Evolutionary conservation across 2,888 invertebrate genomes (phyloP).

Genomic region (Plagodis dolabraria): DNA sequence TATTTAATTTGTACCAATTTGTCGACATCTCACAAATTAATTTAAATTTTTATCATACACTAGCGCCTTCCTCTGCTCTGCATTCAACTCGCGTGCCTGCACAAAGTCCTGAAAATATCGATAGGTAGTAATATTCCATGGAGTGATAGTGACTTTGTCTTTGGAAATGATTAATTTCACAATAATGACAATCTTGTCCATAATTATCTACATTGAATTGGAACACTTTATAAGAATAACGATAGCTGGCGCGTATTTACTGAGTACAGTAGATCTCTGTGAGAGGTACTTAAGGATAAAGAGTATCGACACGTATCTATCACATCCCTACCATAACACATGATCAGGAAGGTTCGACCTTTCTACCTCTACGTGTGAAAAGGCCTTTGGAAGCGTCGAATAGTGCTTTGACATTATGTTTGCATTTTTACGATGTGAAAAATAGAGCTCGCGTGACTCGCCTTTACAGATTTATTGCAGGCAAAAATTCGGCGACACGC

Average conservation of each 20-base stretch:
- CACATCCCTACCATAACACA: conserved; percentile 7
- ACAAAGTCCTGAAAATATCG: not conserved
- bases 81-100: no score
- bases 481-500: conserved; percentile 7
- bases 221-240: no score
- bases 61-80: no score
- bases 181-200: no score
- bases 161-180: no score
- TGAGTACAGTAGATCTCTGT: no score
- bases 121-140: not conserved
- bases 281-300: not conserved
- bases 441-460: conserved; percentile 51
- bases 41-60: no score
- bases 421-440: conserved; percentile 59
- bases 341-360: conserved; percentile 33
- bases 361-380: conserved; percentile 37
- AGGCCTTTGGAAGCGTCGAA: conserved; percentile 33
- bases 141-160: no score
- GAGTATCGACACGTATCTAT: not conserved
- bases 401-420: conserved; percentile 44
- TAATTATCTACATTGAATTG: no score
- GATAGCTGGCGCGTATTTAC: no score
- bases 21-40: no score
- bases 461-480: conserved; percentile 48
- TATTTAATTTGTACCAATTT: no score